Evolutionary conservation across 2,113 vertebrate genomes (phyloP), one percentile per base, ranked within the genome.

Genomic region (Arenaria interpres): DNA sequence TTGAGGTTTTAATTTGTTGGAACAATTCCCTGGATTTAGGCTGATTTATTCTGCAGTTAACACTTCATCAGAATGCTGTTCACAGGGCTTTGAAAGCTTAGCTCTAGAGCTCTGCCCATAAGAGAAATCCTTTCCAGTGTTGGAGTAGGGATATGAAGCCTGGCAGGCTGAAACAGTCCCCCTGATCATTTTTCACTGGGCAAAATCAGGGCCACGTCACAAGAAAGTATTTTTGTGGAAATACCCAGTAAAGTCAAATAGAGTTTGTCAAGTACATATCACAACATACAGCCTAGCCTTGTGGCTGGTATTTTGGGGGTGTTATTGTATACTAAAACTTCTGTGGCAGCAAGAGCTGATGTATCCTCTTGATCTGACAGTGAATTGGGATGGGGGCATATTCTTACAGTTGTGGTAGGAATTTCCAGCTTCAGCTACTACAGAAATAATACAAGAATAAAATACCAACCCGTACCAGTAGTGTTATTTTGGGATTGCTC

Each of bases 21-120:
- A 91, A 56, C 62, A 80, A 25, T 79, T 93, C 37, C 48, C 45
- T 50, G 45, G 14, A 79, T 88, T 94, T 95, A 91, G 74, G 73
- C 85, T 66, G 69, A 94, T 94, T 95, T 96, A 79, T 91, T 89
- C 41, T 73, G 81, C 81, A 92, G 78, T 95, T 95, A 96, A 85
- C 56, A 54, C 66, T 94, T 82, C 45, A 93, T 96, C 85, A 95
- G 78, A 96, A 72, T 0, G 5, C 41, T 75, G 62, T 91, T 94
- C 33, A 2, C 41, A 28, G 25, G 51, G 66, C 67, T 96, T 91
- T 96, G 85, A 60, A 91, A 94, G 93, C 71, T 96, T 94, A 93
- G 48, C 81, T 96, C 46, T 45, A 50, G 91, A 78, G 87, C 69
- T 93, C 57, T 82, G 33, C 30, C 94, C 13, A 0, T 50, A 30